Base-by-base conservation (phyloP, 2,113 vertebrate genomes). In the Pituophis catenifer region DNA sequence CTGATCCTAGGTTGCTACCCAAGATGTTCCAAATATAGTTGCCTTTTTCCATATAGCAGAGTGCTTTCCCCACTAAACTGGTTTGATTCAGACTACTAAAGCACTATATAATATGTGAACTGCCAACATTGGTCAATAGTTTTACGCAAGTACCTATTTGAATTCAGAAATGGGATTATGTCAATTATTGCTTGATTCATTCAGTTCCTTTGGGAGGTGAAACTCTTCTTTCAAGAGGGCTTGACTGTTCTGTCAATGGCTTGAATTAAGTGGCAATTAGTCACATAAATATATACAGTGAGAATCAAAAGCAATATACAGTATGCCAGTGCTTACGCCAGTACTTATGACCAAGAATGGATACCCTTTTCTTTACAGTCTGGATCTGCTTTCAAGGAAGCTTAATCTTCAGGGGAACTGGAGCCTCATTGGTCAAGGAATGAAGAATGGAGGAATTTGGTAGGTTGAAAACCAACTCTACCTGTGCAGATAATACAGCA, bases 31-130 rank as follows among this genome's bases (percentile, higher is more conserved):
- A 0, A 29, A 38, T 75, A 15, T 21, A 91, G 38, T 38, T 95
- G 15, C 13, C 48, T 93, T 54, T 91, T 2, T 93, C 15, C 54
- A 94, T 65, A 8, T 38, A 89, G 70, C 24, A 65, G 8, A 50
- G 94, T 75, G 52, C 50, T 95, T 54, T 50, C 57, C 8, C 38
- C 24, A 88, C 90, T 19, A 94, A 55, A 93, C 92, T 93, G n/a
- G 0, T n/a, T 90, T 23, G 5, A 88, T 65, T 26, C 57, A 92
- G 88, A 2, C 52, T 93, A 38, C 33, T 81, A 11, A 38, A 52
- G 38, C 89, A 81, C 2, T 65, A 48, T 10, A 88, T 81, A 91
- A 88, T 93, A 93, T 1, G 91, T 93, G 96, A 29, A 15, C 75
- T 93, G 94, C 58, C 75, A 57, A 3, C 1, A 95, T 89, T 91